Evolutionary conservation across 1,140 invertebrate genomes (phyloP), one percentile per base, ranked within the genome.

Genomic region (Panagrolaimus sp.): DNA sequence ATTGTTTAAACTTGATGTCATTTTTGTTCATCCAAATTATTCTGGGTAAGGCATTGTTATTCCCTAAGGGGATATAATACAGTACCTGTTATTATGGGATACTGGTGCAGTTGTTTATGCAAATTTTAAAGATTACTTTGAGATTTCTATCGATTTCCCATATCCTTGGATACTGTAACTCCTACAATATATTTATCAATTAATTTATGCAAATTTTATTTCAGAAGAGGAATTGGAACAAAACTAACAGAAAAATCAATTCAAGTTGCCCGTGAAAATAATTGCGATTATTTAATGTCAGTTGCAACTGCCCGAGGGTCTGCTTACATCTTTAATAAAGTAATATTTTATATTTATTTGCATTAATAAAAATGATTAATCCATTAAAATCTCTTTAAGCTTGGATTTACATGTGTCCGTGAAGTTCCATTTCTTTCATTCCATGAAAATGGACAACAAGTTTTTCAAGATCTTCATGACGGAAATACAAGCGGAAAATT

Each of bases 391-490:
- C 7, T 38, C 32, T 38, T 38, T 38, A 4, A 38, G 32, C 32
- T 21, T 21, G 52, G 52, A 24, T 58, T 58, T 21, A 58, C 52
- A 1, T 58, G 52, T 21, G 52, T 28, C 17, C 52, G 52, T 58
- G 52, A 58, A 58, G 52, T 58, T 21, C 52, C 52, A 58, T 58
- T 58, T 24, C 10, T 28, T 21, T 58, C 52, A 2, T 58, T 58
- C 52, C 52, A 28, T 21, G 52, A 58, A 21, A 21, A 58, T 58
- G 52, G 52, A 2, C 21, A 28, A 12, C 52, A 21, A 12, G 52
- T 58, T 58, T 58, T 26, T 58, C 52, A 58, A 14, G 28, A 58
- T 58, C 21, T 58, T n/a, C 52, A 58, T 58, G 52, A 58, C 17
- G 52, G 52, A 2, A 58, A 58, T 28, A 58, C 52, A 21, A 58